Percentiles rank a stretch among this genome's conserved stretches.
These are phyloP conservation scores for Beris chalybata DNA, from an alignment of 2,888 invertebrate species.

Conservation along the genomic window DNA sequence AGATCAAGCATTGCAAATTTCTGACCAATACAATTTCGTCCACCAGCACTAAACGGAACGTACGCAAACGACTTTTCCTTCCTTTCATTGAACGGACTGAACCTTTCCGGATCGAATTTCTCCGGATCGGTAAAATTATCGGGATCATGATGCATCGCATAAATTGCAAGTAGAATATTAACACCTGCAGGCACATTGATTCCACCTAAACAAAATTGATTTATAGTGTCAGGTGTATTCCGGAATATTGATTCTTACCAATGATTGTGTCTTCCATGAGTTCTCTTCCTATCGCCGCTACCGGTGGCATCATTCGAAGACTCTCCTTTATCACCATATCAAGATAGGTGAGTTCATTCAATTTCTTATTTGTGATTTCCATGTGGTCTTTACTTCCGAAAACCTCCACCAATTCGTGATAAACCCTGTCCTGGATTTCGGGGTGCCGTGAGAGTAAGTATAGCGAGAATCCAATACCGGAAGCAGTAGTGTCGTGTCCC, in stretches of 20 bases:
- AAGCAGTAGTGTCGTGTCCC: conserved; percentile 32
- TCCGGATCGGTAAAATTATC: conserved; percentile 22
- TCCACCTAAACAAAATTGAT: conserved; percentile 6
- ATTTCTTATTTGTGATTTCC: conserved; percentile 45
- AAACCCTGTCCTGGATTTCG: conserved; percentile 46
- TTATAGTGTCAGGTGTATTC: not conserved
- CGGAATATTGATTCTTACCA: conserved; percentile 39
- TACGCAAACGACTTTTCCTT: conserved; percentile 62
- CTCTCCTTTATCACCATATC: conserved; percentile 52
- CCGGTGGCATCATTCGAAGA: conserved; percentile 51
- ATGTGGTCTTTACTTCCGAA: conserved; percentile 44
- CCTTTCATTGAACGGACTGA: conserved; percentile 51
- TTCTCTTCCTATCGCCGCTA: conserved; percentile 42
- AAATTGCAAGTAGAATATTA: conserved; percentile 10
- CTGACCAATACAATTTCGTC: conserved; percentile 60
- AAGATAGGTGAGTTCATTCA: conserved; percentile 50
- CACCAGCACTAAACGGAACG: conserved; percentile 63
- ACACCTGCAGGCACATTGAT: conserved; percentile 9
- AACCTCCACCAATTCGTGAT: conserved; percentile 47
- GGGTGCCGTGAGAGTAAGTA: conserved; percentile 34
- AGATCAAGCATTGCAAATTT: conserved; percentile 51
- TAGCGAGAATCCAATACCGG: conserved; percentile 25
- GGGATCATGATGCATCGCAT: conserved; percentile 22
- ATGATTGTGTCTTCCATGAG: conserved; percentile 16
- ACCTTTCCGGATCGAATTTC: conserved; percentile 28